Percentiles rank a stretch among this genome's conserved stretches.
These are phyloP conservation scores for Pseudotriccus pelzelni DNA, from an alignment of 2,797 vertebrate genomes.

Conservation along the genomic window DNA sequence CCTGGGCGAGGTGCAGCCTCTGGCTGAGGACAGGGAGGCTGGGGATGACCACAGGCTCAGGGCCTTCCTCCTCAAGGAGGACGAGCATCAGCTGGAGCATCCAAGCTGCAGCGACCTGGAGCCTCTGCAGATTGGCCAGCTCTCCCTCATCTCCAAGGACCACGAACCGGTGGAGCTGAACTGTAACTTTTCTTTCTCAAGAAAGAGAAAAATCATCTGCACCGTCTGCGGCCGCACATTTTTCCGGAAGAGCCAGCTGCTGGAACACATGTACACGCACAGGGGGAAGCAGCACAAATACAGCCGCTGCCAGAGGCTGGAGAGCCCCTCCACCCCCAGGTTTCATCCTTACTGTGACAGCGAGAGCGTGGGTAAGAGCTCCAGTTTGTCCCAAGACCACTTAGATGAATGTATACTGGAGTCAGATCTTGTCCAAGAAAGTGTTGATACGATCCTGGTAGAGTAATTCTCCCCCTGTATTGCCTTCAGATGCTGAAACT, in stretches of 20 bases:
- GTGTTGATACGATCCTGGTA: slow-evolving; percentile 83
- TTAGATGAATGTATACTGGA: slow-evolving; percentile 88
- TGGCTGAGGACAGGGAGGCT: slow-evolving; percentile 76
- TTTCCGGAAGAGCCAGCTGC: slow-evolving; percentile 88
- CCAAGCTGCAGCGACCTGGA: slow-evolving; percentile 77
- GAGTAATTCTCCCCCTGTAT: slow-evolving; percentile 73
- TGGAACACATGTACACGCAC: slow-evolving; percentile 94
- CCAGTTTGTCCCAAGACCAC: slow-evolving; percentile 82
- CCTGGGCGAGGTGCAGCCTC: slow-evolving; percentile 82
- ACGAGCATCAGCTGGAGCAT: slow-evolving; percentile 58
- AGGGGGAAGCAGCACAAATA: slow-evolving; percentile 86
- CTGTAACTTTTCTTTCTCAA: slow-evolving; percentile 85
- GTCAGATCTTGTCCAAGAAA: slow-evolving; percentile 89
- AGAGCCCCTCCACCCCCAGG: slow-evolving; percentile 80
- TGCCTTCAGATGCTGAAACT: neutral
- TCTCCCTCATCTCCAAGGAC: slow-evolving; percentile 81
- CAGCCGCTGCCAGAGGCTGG: slow-evolving; percentile 85
- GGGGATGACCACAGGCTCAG: slow-evolving; percentile 66
- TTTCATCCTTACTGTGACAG: slow-evolving; percentile 79
- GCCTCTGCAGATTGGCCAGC: slow-evolving; percentile 87
- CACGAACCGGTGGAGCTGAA: slow-evolving; percentile 78
- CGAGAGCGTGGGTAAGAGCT: slow-evolving; percentile 72
- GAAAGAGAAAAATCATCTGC: slow-evolving; percentile 91
- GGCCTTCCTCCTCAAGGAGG: slow-evolving; percentile 71
- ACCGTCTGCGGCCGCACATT: slow-evolving; percentile 89